Evolutionary conservation across 2,797 vertebrate genomes (phyloP).

Genomic region (Sebastes alutus): DNA sequence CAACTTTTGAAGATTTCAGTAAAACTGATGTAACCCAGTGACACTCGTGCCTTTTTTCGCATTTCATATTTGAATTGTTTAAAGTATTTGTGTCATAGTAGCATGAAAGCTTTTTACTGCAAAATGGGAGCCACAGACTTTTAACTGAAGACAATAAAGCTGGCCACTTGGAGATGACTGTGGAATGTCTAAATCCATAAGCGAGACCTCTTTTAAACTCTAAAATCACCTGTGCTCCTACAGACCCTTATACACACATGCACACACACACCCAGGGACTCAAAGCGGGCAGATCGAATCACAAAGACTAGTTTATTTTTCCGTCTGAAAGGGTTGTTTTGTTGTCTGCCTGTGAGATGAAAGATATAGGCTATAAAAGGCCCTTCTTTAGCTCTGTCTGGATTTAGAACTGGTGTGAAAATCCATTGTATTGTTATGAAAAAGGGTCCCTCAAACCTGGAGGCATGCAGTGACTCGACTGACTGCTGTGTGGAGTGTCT

Average conservation of each 20-base stretch:
- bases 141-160: not conserved
- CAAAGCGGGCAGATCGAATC: constrained; percentile 33
- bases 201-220: not conserved
- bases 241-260: not conserved
- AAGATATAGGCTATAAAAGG: constrained; percentile 28
- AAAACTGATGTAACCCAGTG: constrained; percentile 39
- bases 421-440: constrained; percentile 28
- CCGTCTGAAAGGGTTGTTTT: constrained; percentile 17
- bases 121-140: not conserved
- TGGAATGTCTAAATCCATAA: not conserved
- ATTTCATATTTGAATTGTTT: constrained; percentile 1
- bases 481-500: not conserved
- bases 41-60: not conserved
- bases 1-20: constrained; percentile 25
- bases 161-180: not conserved
- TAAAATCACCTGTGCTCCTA: not conserved
- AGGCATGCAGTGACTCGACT: not conserved
- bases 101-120: not conserved
- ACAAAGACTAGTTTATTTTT: constrained; percentile 37
- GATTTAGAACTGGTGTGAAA: constrained; percentile 32
- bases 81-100: not conserved
- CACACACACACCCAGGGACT: not conserved
- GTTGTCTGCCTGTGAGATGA: constrained; percentile 35
- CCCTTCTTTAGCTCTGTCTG: constrained; percentile 15
- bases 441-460: constrained; percentile 10